Evolutionary conservation across 2,797 vertebrate genomes (phyloP), one percentile per base, ranked within the genome.

Genomic region (Alauda arvensis): DNA sequence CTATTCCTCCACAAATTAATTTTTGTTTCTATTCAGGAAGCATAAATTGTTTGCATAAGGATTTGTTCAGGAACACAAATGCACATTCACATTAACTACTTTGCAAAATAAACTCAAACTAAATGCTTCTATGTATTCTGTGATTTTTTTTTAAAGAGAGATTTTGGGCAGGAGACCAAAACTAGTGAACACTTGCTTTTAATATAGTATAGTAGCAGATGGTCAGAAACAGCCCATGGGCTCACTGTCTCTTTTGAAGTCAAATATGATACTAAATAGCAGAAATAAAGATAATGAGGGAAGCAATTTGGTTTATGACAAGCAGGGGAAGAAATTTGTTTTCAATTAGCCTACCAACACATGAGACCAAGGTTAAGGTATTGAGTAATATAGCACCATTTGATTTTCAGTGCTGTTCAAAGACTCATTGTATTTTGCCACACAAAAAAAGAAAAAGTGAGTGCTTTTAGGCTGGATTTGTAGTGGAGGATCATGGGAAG

Each of bases 251-350:
- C 7, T 87, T 90, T 77, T 85, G 33, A 86, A 90, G 52, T 87
- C 29, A 52, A 69, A 62, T 63, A 62, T 81, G 10, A n/a, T 90
- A 62, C 42, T 75, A 71, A 51, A 40, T 37, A 77, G 65, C 72
- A 90, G n/a, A 88, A 91, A 26, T 16, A n/a, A 69, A 75, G 85
- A 62, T 76, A 87, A 91, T 49, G 77, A 90, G 66, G 14, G 48
- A 18, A 79, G 31, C 60, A 29, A 56, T 76, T 89, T 71, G 16
- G 24, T 68, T 90, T 69, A 75, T 51, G 52, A 88, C 17, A 86
- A 68, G 9, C 9, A 67, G 33, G 39, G 48, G 42, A 67, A 61
- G 14, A 79, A 77, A 72, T 52, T 82, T 75, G 29, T 55, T 88
- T 86, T 77, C 39, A 65, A 24, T 86, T 88, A 84, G 33, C 31